These are phyloP conservation scores for Varroa destructor DNA, from an alignment of 1,140 invertebrate genomes.

Conservation along the genomic window DNA sequence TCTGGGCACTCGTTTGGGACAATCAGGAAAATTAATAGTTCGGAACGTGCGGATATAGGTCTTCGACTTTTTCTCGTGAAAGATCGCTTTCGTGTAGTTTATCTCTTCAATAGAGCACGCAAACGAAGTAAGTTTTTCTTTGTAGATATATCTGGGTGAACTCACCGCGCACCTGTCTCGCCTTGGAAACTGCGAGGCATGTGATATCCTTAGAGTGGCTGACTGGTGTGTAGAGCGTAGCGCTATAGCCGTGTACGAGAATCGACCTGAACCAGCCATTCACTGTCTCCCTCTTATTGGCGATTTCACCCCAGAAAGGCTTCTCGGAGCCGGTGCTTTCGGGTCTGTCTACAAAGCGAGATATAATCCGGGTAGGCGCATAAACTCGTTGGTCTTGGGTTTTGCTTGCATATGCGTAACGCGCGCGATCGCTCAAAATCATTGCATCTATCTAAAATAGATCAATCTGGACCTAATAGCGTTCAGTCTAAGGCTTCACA, in stretches of 20 bases:
- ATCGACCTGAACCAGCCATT: not conserved
- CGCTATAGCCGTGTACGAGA: not conserved
- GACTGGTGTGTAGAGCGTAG: not conserved
- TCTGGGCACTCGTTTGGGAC: no score
- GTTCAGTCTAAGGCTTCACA: no score
- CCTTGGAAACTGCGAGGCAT: not conserved
- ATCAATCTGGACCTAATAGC: no score
- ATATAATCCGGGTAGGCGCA: conserved; percentile 2
- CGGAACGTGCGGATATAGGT: no score
- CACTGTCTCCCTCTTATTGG: not conserved
- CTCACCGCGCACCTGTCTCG: not conserved
- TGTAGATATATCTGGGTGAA: not conserved
- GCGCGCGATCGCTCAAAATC: no score
- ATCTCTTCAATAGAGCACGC: no score
- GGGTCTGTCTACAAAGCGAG: conserved; percentile 12
- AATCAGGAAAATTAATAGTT: no score
- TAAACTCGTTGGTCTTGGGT: not conserved
- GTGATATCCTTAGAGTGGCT: not conserved
- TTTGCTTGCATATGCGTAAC: no score
- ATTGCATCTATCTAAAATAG: no score
- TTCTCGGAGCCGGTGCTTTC: conserved; percentile 4
- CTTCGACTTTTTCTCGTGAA: no score
- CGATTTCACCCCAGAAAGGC: conserved; percentile 5
- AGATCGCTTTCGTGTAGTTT: no score
- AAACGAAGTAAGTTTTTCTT: not conserved